These are phyloP conservation scores for Phalacrocorax brasilianus DNA, from an alignment of 2,113 vertebrate species.

Conservation along the genomic window DNA sequence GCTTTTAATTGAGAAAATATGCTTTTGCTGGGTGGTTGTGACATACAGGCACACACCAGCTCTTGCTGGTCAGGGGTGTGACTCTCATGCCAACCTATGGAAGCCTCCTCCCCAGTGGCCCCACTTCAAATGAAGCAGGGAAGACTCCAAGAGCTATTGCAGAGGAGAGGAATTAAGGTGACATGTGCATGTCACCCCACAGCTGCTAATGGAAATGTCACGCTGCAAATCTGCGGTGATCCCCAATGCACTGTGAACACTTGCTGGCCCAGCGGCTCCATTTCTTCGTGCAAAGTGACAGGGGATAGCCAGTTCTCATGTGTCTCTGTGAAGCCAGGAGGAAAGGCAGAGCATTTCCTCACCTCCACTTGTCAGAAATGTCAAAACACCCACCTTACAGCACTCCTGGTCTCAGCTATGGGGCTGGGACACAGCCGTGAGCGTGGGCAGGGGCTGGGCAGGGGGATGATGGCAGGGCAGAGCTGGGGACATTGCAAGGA, in stretches of 20 bases:
- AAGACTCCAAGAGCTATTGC: neutral
- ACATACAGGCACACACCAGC: neutral
- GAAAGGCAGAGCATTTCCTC: neutral
- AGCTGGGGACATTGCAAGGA: neutral
- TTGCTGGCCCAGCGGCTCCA: neutral
- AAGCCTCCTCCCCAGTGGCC: neutral
- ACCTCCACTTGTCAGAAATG: neutral
- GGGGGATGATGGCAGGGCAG: neutral
- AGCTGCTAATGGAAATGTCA: conserved; percentile 43
- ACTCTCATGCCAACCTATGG: neutral
- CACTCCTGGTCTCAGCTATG: neutral
- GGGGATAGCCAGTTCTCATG: neutral
- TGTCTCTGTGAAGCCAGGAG: neutral
- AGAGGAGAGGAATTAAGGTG: neutral
- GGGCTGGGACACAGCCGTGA: neutral
- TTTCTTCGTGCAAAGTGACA: neutral
- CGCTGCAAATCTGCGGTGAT: neutral
- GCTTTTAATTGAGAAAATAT: conserved; percentile 16
- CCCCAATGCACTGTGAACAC: neutral
- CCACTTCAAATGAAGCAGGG: neutral
- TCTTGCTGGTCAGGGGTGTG: neutral
- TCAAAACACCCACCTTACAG: neutral
- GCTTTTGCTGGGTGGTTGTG: neutral
- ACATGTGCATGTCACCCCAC: neutral
- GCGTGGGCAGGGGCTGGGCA: neutral